phyloP scores from a whole-genome alignment of 2,797 vertebrate species.

The Malurus splendens region DNA sequence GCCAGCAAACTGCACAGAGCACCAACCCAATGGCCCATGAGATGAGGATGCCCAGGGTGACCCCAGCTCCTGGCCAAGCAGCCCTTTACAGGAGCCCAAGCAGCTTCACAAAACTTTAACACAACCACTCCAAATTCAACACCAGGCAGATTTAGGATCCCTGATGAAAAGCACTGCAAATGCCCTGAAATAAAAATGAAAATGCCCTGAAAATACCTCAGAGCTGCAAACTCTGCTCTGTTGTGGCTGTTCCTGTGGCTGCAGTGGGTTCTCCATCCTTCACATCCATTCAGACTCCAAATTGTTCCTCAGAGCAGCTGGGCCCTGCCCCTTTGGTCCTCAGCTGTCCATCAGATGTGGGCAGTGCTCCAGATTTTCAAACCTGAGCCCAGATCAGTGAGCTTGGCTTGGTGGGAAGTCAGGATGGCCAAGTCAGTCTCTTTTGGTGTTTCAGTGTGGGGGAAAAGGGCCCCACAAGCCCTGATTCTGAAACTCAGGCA shows the following conservation, averaged over 20 bases:
- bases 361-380: background rate
- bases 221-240: background rate
- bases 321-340: background rate
- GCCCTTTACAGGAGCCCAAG: background rate
- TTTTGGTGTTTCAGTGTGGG: background rate
- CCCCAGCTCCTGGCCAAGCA: background rate
- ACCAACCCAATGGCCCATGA: background rate
- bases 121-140: background rate
- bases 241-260: background rate
- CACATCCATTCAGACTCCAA: background rate
- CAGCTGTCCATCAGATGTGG: background rate
- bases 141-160: background rate
- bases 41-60: background rate
- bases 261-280: background rate
- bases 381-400: background rate
- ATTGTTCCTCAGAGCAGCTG: background rate
- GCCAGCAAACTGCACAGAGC: background rate
- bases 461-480: no score
- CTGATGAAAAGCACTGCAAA: background rate
- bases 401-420: background rate
- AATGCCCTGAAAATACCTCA: background rate
- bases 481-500: no score
- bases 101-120: background rate
- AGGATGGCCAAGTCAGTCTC: background rate
- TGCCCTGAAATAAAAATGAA: no score